These are phyloP conservation scores for Pyrochroa serraticornis DNA, from an alignment of 2,888 invertebrate species.

Conservation along the genomic window DNA sequence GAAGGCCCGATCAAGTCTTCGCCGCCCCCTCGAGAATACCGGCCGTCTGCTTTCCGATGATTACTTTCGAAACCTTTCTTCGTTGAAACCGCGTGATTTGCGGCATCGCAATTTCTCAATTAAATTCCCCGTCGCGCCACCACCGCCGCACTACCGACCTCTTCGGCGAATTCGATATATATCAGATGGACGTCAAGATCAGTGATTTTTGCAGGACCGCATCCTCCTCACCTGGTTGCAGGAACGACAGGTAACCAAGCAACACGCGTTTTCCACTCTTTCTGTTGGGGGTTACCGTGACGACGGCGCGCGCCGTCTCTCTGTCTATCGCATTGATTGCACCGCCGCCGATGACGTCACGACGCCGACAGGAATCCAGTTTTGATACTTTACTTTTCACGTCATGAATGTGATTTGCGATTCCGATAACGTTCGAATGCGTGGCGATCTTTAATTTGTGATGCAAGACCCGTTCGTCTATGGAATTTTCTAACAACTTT, in stretches of 20 bases:
- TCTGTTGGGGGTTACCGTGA: constrained; percentile 26
- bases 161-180: too few species aligned
- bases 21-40: too few species aligned
- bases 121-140: too few species aligned
- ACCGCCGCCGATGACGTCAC: constrained; percentile 10
- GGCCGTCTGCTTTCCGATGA: too few species aligned
- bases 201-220: not conserved
- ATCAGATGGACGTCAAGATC: not conserved
- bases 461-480: constrained; percentile 12
- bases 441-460: constrained; percentile 26
- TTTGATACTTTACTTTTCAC: constrained; percentile 35
- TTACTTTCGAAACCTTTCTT: too few species aligned
- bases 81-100: too few species aligned
- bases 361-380: constrained; percentile 29
- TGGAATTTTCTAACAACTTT: constrained; percentile 1
- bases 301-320: constrained; percentile 33
- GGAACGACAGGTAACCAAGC: constrained; percentile 25
- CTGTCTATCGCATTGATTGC: constrained; percentile 38
- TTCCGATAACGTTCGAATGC: constrained; percentile 36
- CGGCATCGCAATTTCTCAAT: too few species aligned
- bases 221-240: constrained; percentile 16
- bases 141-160: too few species aligned
- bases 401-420: constrained; percentile 37
- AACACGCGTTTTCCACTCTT: constrained; percentile 26
- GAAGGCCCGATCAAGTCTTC: too few species aligned